Evolutionary conservation across 2,113 vertebrate genomes (phyloP).

Genomic region (Plecturocebus donacophilus): DNA sequence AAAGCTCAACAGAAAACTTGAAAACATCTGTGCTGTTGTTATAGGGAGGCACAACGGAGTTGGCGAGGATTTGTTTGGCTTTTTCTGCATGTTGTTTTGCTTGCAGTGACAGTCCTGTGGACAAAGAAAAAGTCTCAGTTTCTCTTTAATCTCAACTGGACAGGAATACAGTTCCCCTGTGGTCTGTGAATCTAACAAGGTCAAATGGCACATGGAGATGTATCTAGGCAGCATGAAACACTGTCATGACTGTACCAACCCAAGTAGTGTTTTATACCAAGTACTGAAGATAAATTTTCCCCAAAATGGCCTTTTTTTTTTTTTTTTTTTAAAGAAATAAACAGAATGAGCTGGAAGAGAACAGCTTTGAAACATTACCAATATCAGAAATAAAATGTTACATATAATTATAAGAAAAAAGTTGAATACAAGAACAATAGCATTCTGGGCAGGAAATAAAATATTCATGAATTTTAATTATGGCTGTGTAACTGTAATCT

Average conservation of each 20-base stretch:
- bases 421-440: background rate
- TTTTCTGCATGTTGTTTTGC: constrained; percentile 68
- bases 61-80: constrained; percentile 65
- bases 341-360: background rate
- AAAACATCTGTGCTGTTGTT: constrained; percentile 75
- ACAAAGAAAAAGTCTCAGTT: background rate
- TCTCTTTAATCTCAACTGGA: background rate
- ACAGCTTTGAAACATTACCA: constrained; percentile 37
- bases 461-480: background rate
- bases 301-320: background rate
- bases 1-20: constrained; percentile 82
- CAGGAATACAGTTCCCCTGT: background rate
- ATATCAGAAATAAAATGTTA: background rate
- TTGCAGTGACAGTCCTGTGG: constrained; percentile 66
- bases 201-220: background rate
- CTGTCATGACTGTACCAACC: background rate
- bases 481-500: constrained; percentile 19
- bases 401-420: constrained; percentile 45
- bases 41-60: constrained; percentile 45
- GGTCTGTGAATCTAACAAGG: background rate
- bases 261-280: background rate
- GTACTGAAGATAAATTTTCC: background rate
- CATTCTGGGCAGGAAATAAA: constrained; percentile 45
- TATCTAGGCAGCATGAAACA: background rate
- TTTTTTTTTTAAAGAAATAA: background rate